Conservation (phyloP, 2,113 vertebrate species). For the Pristiophorus japonicus region DNA sequence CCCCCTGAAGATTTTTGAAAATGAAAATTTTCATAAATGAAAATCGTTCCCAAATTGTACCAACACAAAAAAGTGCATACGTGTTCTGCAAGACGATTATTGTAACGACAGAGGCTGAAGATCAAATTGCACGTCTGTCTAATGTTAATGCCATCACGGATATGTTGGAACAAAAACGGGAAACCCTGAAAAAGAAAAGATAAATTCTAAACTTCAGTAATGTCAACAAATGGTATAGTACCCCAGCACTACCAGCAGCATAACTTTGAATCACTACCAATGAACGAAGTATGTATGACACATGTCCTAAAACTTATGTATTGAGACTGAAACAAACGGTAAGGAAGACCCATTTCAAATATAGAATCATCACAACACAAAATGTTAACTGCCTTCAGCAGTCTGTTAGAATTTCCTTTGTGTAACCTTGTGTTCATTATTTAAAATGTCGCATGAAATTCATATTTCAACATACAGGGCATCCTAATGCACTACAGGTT, state of each 20-base stretch:
- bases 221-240: not conserved
- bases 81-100: slow-evolving; percentile 93
- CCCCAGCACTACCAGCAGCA: not conserved
- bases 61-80: slow-evolving; percentile 58
- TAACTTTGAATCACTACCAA: not conserved
- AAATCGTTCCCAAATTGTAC: slow-evolving; percentile 37
- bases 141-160: slow-evolving; percentile 98
- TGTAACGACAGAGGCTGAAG: slow-evolving; percentile 96
- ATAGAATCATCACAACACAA: not conserved
- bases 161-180: slow-evolving; percentile 98
- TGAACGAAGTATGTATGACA: not conserved
- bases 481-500: not conserved
- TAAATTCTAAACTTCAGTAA: not conserved
- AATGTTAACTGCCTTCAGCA: not conserved
- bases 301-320: not conserved
- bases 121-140: slow-evolving; percentile 97
- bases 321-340: not conserved
- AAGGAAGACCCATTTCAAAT: not conserved
- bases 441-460: not conserved
- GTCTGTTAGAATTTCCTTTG: not conserved
- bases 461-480: not conserved
- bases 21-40: too few species aligned
- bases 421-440: not conserved
- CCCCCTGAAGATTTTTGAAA: not conserved
- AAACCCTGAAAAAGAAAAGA: slow-evolving; percentile 69